Conservation (phyloP, 23 tunicate species). For the Ascidia mentula region DNA sequence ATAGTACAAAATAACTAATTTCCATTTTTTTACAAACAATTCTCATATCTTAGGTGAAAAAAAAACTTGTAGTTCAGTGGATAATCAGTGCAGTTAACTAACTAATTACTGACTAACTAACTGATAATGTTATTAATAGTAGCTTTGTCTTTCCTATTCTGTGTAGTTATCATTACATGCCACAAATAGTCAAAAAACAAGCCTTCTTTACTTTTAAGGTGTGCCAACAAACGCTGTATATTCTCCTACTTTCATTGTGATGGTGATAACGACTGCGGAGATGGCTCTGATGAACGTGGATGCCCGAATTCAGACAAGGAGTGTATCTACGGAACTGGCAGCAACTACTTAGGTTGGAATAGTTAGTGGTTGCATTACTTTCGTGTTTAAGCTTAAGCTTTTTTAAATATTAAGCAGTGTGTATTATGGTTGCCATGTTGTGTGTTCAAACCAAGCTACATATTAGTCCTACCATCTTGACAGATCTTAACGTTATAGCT, state of each 20-base stretch:
- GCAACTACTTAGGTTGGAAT: slow-evolving; percentile 30
- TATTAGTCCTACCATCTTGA: too few species aligned
- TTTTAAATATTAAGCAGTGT: not conserved
- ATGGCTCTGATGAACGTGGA: slow-evolving; percentile 60
- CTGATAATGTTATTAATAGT: too few species aligned
- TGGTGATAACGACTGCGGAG: slow-evolving; percentile 74
- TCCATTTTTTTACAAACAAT: too few species aligned
- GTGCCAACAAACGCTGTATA: slow-evolving; percentile 33
- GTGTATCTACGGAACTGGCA: slow-evolving; percentile 15
- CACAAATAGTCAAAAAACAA: too few species aligned
- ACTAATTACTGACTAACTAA: too few species aligned
- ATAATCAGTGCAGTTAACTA: too few species aligned
- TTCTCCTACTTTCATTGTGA: slow-evolving; percentile 31
- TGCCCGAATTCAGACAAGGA: slow-evolving; percentile 16
- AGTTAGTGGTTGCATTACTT: not conserved
- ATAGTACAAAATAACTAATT: too few species aligned
- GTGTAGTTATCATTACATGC: too few species aligned
- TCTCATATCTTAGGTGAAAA: too few species aligned
- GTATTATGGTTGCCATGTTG: not conserved
- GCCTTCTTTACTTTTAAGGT: not conserved
- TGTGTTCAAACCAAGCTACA: not conserved
- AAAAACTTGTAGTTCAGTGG: too few species aligned
- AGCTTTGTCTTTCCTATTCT: too few species aligned
- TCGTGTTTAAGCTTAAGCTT: not conserved
- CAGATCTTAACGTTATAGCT: too few species aligned